Conservation (phyloP, 1,140 invertebrate genomes). For the Stegodyphus dumicola region DNA sequence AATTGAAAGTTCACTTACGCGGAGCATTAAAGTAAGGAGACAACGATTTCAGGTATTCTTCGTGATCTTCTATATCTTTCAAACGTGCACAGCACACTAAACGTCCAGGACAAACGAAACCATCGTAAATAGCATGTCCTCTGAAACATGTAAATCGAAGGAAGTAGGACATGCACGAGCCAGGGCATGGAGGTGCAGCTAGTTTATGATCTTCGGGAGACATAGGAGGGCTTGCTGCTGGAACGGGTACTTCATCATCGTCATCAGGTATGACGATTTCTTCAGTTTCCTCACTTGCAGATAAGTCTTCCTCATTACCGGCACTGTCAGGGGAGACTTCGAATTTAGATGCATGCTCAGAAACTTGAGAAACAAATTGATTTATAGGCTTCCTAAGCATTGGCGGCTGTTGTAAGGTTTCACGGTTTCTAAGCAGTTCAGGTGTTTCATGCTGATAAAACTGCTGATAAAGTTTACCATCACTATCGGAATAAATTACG, state of each 20-base stretch:
- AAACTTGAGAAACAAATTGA: background rate
- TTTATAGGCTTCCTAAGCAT: background rate
- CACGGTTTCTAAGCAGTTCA: background rate
- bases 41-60: slow-evolving; percentile 40
- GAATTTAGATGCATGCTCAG: background rate
- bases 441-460: background rate
- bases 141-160: slow-evolving; percentile 92
- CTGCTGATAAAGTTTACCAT: slow-evolving; percentile 13
- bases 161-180: slow-evolving; percentile 88
- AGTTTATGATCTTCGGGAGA: background rate
- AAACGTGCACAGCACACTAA: slow-evolving; percentile 64
- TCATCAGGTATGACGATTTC: slow-evolving; percentile 47
- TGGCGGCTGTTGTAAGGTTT: background rate
- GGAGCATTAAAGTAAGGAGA: slow-evolving; percentile 48
- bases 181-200: slow-evolving; percentile 80
- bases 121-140: slow-evolving; percentile 66
- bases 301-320: too few relatives aligned
- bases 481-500: background rate
- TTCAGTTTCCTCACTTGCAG: background rate
- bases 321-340: background rate
- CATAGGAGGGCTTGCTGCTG: background rate
- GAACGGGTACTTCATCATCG: slow-evolving; percentile 18
- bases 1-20: slow-evolving; percentile 16
- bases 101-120: slow-evolving; percentile 62
- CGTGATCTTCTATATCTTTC: slow-evolving; percentile 62